Conservation (phyloP, 2,797 vertebrate genomes). For the Xiphophorus birchmanni region DNA sequence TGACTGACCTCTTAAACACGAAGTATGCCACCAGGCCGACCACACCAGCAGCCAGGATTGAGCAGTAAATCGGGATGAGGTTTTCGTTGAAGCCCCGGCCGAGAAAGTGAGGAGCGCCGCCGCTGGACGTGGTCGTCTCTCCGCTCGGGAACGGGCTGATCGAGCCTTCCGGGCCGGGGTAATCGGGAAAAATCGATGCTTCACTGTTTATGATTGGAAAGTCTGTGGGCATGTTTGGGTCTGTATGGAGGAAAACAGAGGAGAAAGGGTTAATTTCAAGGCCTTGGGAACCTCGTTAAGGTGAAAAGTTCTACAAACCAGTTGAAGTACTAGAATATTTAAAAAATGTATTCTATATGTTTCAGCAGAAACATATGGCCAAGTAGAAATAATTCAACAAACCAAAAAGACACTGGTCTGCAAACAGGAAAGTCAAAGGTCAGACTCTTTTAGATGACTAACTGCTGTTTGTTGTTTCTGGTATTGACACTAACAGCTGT, state of each 20-base stretch:
- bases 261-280: not conserved
- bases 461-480: not conserved
- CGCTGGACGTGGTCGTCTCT: constrained; percentile 83
- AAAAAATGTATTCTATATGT: not conserved
- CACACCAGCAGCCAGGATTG: constrained; percentile 94
- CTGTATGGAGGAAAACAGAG: constrained; percentile 48
- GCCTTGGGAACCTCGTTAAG: not conserved
- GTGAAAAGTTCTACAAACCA: not conserved
- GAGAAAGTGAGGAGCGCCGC: constrained; percentile 86
- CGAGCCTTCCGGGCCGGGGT: constrained; percentile 59
- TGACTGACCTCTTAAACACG: constrained; percentile 91
- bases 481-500: not conserved
- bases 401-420: not conserved
- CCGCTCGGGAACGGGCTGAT: constrained; percentile 61
- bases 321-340: not conserved
- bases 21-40: constrained; percentile 93
- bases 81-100: constrained; percentile 86
- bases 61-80: constrained; percentile 98
- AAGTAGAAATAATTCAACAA: not conserved
- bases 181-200: constrained; percentile 57
- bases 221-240: constrained; percentile 47
- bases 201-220: constrained; percentile 34
- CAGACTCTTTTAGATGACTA: not conserved
- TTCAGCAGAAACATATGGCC: not conserved
- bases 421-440: not conserved